A percentile compares a stretch with the other conserved stretches of the same genome.
Evolutionary conservation across 2,888 invertebrate species (phyloP).

Genomic region (Vanessa cardui): DNA sequence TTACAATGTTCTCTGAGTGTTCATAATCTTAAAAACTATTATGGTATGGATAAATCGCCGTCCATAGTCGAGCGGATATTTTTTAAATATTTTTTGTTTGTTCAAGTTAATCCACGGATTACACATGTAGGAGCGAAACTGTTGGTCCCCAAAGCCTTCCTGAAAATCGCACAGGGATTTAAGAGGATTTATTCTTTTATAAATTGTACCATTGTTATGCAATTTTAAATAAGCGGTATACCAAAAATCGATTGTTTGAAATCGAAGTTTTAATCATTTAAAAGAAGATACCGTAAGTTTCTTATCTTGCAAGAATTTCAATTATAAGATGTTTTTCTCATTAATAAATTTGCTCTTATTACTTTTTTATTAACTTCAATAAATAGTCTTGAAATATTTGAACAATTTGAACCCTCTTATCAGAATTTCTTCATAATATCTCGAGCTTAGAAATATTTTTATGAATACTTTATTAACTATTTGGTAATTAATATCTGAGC

Average conservation of each 20-base stretch:
- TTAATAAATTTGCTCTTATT: too few relatives aligned
- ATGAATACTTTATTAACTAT: neutral
- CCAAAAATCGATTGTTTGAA: constrained; percentile 17
- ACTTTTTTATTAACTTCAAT: neutral
- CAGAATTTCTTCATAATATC: neutral
- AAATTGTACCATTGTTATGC: constrained; percentile 48
- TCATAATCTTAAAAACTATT: constrained; percentile 12
- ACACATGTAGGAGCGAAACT: constrained; percentile 60
- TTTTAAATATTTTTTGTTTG: constrained; percentile 42
- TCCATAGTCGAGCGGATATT: constrained; percentile 29
- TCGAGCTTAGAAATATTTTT: neutral
- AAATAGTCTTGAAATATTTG: neutral
- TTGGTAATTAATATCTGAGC: neutral
- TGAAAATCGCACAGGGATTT: constrained; percentile 67
- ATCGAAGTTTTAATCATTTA: neutral
- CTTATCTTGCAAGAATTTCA: too few relatives aligned
- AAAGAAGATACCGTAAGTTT: neutral
- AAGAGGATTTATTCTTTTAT: constrained; percentile 59
- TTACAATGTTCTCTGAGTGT: too few relatives aligned
- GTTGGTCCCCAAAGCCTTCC: constrained; percentile 63
- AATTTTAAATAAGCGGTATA: constrained; percentile 22
- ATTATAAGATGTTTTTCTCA: too few relatives aligned
- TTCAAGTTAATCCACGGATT: constrained; percentile 59
- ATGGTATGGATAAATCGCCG: constrained; percentile 21
- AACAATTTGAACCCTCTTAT: neutral